Evolutionary conservation across 2,113 vertebrate species (phyloP), one percentile per base, ranked within the genome.

Genomic region (Jacana jacana): DNA sequence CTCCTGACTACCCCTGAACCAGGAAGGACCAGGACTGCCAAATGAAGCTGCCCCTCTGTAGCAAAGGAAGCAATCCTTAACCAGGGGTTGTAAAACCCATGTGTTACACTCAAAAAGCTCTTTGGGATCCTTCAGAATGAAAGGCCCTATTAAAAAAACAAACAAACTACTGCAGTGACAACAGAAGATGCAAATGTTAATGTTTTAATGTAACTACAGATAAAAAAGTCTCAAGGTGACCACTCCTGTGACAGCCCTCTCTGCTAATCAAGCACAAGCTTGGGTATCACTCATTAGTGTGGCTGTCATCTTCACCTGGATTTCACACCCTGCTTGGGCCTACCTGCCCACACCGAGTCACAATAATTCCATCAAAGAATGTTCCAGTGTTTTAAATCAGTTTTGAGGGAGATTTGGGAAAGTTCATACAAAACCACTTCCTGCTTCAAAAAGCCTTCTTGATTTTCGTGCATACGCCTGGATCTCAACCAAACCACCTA

Each of bases 71-170:
- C 23, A 63, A 39, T 39, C 35, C 30, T 75, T 90, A 14, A 63
- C 42, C 7, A 46, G 44, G 11, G 10, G 10, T 6, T 66, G 24
- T 25, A 66, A 15, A 73, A 61, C 17, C 11, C n/a, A 83, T 81
- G 16, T 28, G 35, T 37, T 63, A 68, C 33, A 48, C 30, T 78
- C 57, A 64, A 46, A 90, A 94, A 96, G 92, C 42, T 64, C 35
- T 96, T 90, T 94, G 95, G 90, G 90, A 96, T 96, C 95, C 93
- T 93, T 91, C 88, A 86, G 96, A 86, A 96, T 52, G 80, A 96
- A 96, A 96, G 89, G 89, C 42, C 12, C 16, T 77, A 33, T 58
- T 89, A 51, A 48, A 70, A 65, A 84, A 84, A 81, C n/a, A n/a
- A n/a, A n/a, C n/a, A n/a, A n/a, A 12, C 12, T 13, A 48, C 35